Evolutionary conservation across 2,888 invertebrate genomes (phyloP), one percentile per base, ranked within the genome.

Genomic region (Xiphydria camelus): DNA sequence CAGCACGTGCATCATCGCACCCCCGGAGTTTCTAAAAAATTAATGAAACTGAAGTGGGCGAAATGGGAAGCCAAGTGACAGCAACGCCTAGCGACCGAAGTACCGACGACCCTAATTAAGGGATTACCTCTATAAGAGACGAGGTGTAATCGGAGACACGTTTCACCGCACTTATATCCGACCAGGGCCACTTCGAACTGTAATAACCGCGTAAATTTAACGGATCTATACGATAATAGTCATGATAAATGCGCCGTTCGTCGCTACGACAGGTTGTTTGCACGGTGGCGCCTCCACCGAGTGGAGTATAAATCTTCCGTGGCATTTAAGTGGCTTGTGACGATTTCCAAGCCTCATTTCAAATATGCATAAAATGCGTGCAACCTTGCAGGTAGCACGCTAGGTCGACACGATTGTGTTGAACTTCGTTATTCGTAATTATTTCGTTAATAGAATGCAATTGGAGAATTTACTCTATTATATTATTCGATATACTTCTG

Each of bases 1-100:
- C 14, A 5, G 6, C 15, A n/a, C 15, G 21, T 14, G 21, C 9
- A 21, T 21, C 22, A 37, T 25, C 10, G 17, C 17, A 14, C 1
- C 5, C 25, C 7, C 10, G 21, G 23, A n/a, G 32, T 36, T 22
- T 22, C 38, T 44, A 5, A 31, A 36, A 41, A 34, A 15, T 32
- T 7, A 32, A 26, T 23, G 15, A 33, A 45, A 41, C 15, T 32
- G 20, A 33, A 32, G 34, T 26, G 20, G 15, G 15, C 17, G 7
- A 9, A 14, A 7, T 9, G 41, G 41, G 62, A 68, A 66, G 68
- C 62, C 61, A 59, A 64, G 57, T 69, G 68, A 69, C 68, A 69
- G 67, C 56, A 68, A 68, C 67, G 68, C 67, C 65, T 69, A 68
- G 25, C 34, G 32, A 39, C 40, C 45, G 22, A 22, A 45, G 29